These are phyloP conservation scores for Athalia circularis DNA, from an alignment of 2,888 invertebrate species.

Conservation along the genomic window DNA sequence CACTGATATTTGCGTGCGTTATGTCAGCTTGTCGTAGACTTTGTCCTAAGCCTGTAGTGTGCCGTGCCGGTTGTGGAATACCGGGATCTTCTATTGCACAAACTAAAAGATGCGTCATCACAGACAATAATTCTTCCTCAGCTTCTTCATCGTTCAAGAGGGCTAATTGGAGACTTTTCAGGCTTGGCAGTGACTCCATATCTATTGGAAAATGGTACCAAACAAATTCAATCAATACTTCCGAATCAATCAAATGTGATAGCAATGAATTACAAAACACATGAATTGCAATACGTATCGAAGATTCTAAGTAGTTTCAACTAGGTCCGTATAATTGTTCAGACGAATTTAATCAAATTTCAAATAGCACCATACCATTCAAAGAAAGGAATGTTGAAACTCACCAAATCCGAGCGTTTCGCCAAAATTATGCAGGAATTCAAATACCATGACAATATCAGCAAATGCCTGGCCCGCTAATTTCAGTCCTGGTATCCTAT, in stretches of 20 bases:
- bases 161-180: slow-evolving; percentile 91
- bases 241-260: not conserved
- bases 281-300: no score
- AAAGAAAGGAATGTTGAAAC: slow-evolving; percentile 61
- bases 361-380: not conserved
- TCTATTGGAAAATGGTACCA: slow-evolving; percentile 75
- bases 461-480: slow-evolving; percentile 93
- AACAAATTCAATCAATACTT: not conserved
- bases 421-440: slow-evolving; percentile 97
- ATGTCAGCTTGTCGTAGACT: slow-evolving; percentile 92
- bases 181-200: slow-evolving; percentile 89
- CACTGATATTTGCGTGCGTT: slow-evolving; percentile 92
- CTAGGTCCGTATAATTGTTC: not conserved
- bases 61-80: slow-evolving; percentile 91
- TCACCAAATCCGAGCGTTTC: slow-evolving; percentile 94
- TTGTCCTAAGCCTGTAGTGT: slow-evolving; percentile 93
- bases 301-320: no score
- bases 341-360: slow-evolving; percentile 1
- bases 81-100: slow-evolving; percentile 96
- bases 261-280: not conserved
- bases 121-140: slow-evolving; percentile 90
- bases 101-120: slow-evolving; percentile 91
- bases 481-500: slow-evolving; percentile 86
- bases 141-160: slow-evolving; percentile 87
- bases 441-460: slow-evolving; percentile 95